Evolutionary conservation across 2,113 vertebrate genomes (phyloP).

Genomic region (Parotia lawesii): DNA sequence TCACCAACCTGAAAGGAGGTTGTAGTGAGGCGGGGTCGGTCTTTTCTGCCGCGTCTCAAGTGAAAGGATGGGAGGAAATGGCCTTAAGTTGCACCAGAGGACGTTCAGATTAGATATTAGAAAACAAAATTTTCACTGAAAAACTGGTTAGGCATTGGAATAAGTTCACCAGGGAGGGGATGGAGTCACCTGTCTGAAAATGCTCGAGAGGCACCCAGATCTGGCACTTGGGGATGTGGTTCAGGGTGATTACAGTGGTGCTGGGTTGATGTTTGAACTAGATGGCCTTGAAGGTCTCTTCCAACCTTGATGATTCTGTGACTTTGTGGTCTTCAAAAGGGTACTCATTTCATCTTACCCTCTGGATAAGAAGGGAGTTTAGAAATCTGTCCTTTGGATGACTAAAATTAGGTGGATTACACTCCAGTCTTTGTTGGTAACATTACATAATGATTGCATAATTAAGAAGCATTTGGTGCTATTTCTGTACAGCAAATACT

Average conservation of each 20-base stretch:
- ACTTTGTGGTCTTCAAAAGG: not conserved
- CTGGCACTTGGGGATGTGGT: not conserved
- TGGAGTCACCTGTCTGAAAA: not conserved
- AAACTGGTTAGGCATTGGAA: not conserved
- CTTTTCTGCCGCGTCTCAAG: not conserved
- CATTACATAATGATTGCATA: not conserved
- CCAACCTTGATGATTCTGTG: not conserved
- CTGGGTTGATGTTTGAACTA: not conserved
- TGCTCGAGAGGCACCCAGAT: not conserved
- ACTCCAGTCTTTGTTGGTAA: not conserved
- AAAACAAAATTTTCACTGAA: not conserved
- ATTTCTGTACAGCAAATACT: not conserved
- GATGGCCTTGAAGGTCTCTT: not conserved
- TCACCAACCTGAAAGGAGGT: not conserved
- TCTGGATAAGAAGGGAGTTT: not conserved
- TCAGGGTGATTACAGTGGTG: not conserved
- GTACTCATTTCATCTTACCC: not conserved
- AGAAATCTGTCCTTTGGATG: not conserved
- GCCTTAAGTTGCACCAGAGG: not conserved
- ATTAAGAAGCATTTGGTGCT: slow-evolving; percentile 4
- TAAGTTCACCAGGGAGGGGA: not conserved
- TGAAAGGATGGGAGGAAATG: not conserved
- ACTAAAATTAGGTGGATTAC: not conserved
- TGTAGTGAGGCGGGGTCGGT: rapidly evolving
- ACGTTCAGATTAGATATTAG: not conserved